Evolutionary conservation across 1,140 invertebrate genomes (phyloP).

Genomic region (Battus philenor): DNA sequence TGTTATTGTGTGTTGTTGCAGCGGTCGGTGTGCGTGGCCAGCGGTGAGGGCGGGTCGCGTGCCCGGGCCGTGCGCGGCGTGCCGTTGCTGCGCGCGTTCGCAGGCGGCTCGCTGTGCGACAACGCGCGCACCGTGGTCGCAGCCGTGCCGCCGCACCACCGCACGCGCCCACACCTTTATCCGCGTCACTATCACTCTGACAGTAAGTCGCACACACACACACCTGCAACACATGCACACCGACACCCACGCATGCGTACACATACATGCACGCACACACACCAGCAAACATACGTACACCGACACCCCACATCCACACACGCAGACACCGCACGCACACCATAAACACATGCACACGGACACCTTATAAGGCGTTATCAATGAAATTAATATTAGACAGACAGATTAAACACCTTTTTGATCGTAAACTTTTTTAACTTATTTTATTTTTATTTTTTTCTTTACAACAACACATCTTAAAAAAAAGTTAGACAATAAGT

Average conservation of each 20-base stretch:
- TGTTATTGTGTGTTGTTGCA: constrained; percentile 10
- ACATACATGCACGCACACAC: constrained; percentile 23
- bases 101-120: constrained; percentile 84
- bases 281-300: constrained; percentile 43
- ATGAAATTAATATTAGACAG: too few species aligned
- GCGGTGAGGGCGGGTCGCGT: constrained; percentile 18
- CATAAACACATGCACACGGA: too few species aligned
- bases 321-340: constrained; percentile 27
- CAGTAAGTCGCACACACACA: constrained; percentile 34
- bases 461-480: too few species aligned
- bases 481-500: too few species aligned
- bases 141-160: constrained; percentile 67
- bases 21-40: constrained; percentile 29
- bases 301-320: constrained; percentile 31
- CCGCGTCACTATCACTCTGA: constrained; percentile 41
- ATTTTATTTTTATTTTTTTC: too few species aligned
- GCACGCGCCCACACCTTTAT: constrained; percentile 19
- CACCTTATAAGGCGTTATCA: too few species aligned
- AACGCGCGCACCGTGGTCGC: constrained; percentile 87
- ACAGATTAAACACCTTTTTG: too few species aligned
- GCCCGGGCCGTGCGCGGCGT: constrained; percentile 29
- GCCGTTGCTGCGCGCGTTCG: constrained; percentile 76
- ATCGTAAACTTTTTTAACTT: too few species aligned
- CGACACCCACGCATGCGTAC: constrained; percentile 32
- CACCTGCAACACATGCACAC: constrained; percentile 33